These are phyloP conservation scores for Stenotaenia linearis DNA, from an alignment of 2,888 invertebrate genomes.

Conservation along the genomic window DNA sequence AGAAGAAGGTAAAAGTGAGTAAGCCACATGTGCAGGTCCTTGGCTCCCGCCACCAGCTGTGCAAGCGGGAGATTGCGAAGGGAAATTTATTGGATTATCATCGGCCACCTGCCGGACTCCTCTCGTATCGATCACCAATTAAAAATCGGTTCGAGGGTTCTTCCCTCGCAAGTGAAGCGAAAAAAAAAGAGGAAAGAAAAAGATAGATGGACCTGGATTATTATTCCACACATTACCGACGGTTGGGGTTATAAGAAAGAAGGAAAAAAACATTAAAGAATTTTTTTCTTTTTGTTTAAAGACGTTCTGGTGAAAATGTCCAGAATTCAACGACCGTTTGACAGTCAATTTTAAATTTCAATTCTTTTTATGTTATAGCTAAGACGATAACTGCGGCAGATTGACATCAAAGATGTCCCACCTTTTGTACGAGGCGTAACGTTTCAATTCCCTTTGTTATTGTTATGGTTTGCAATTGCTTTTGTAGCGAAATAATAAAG, in stretches of 20 bases:
- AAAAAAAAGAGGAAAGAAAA: background rate
- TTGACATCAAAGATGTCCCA: too few species aligned
- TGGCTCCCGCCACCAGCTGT: constrained; percentile 13
- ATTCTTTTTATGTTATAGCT: too few species aligned
- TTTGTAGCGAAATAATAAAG: too few species aligned
- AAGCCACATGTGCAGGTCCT: constrained; percentile 20
- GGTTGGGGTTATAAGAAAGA: background rate
- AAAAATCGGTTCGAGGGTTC: constrained; percentile 20
- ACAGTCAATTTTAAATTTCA: background rate
- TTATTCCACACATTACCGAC: background rate
- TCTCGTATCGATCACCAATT: constrained; percentile 26
- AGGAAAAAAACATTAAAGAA: background rate
- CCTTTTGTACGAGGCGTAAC: background rate
- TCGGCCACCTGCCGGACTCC: constrained; percentile 26
- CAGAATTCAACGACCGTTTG: background rate
- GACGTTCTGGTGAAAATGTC: background rate
- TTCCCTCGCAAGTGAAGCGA: constrained; percentile 1
- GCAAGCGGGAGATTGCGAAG: constrained; percentile 21
- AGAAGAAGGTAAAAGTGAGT: constrained; percentile 1
- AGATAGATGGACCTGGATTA: constrained; percentile 1
- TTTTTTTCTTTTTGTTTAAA: background rate
- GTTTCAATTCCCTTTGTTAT: background rate
- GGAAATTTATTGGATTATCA: constrained; percentile 26
- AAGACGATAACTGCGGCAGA: too few species aligned
- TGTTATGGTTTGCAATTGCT: too few species aligned